Percentiles rank a stretch among this genome's conserved stretches.
Conservation (phyloP, 1,140 invertebrate species). For the Bicyclus anynana region DNA sequence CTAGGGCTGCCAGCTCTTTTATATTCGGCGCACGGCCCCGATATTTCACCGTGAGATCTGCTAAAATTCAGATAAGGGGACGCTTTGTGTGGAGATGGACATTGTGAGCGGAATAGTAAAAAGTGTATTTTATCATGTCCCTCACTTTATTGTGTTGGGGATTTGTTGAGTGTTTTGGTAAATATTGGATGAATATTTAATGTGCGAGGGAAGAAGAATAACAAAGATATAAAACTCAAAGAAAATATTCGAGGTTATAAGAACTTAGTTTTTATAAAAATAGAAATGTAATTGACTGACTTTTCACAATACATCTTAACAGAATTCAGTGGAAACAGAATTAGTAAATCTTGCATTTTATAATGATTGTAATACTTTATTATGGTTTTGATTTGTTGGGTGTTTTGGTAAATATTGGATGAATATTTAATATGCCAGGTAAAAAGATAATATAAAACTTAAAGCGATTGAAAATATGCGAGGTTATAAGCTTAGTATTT, state of each 20-base stretch:
- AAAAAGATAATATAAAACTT: background rate
- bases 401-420: conserved; percentile 3
- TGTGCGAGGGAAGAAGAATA: background rate
- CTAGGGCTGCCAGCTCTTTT: conserved; percentile 47
- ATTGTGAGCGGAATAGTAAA: conserved; percentile 19
- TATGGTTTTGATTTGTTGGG: conserved; percentile 2
- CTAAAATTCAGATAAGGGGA: conserved; percentile 61
- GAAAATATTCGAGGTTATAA: too few relatives aligned
- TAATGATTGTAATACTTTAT: conserved; percentile 8
- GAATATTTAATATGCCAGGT: background rate
- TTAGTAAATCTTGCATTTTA: conserved; percentile 17
- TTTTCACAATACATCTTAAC: too few relatives aligned
- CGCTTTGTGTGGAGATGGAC: conserved; percentile 33
- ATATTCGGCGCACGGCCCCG: conserved; percentile 54
- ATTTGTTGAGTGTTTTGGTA: conserved; percentile 5
- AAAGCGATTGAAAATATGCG: too few relatives aligned
- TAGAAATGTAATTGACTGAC: too few relatives aligned
- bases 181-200: background rate
- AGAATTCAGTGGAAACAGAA: too few relatives aligned
- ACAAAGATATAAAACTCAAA: too few relatives aligned
- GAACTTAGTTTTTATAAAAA: too few relatives aligned
- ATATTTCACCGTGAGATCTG: conserved; percentile 70
- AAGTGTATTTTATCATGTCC: conserved; percentile 10
- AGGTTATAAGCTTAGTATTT: too few relatives aligned
- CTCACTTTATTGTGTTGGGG: conserved; percentile 5